Base-by-base conservation (phyloP, 2,113 vertebrate species). In the Laticauda colubrina region DNA sequence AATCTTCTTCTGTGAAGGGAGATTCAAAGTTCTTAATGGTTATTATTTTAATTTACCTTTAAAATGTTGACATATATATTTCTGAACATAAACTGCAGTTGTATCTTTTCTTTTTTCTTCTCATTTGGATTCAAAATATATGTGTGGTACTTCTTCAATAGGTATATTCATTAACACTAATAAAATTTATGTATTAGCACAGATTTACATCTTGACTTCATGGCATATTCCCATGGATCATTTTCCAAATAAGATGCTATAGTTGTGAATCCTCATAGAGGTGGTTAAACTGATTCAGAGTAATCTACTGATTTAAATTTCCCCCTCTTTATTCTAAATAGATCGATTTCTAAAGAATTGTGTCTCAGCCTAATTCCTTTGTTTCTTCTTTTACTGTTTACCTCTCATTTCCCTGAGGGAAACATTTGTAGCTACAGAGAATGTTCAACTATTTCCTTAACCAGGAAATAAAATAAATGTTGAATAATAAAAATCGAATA, bases 31-130 rank as follows among this genome's bases (percentile, higher is more conserved):
- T 69, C 29, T 12, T n/a, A 85, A 96, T 96, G 96, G 96, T 96
- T 97, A 97, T 97, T 94, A 6, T 94, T 93, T 93, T 95, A 94
- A 95, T 95, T 96, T 96, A 91, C 69, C 91, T 39, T 95, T 94
- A 95, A 96, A 94, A 95, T 96, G 95, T 94, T 95, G 96, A 94
- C 95, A 96, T 94, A 93, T 95, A 91, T 91, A 94, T 97, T 97
- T 96, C 94, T 94, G 91, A 96, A 95, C 91, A 95, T 96, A 96
- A 97, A 96, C 96, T 97, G 94, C 95, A 90, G 85, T 95, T 92
- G 95, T 94, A 94, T 93, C 43, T 88, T 89, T 95, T 94, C 95
- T 91, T 75, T 94, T n/a, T 95, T 43, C 43, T n/a, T 94, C 90
- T 93, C 45, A 12, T 85, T 94, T 92, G 86, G 45, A 20, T 57